Conservation (phyloP, 2,888 invertebrate species). For the Barypeithes pellucidus region DNA sequence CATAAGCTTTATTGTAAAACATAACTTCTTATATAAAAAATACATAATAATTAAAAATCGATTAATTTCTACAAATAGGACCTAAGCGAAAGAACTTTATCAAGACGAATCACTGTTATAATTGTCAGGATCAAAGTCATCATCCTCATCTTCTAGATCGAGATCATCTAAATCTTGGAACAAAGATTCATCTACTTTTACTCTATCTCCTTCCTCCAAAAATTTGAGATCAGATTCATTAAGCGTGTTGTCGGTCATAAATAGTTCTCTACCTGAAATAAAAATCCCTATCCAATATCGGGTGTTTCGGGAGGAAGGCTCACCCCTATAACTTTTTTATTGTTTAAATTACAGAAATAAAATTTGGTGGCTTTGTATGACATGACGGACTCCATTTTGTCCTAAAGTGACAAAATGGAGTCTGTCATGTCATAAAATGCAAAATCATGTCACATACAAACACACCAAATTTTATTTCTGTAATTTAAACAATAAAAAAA, state of each 20-base stretch:
- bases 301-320: too few species aligned
- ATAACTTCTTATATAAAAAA: conserved; percentile 20
- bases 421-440: too few species aligned
- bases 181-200: conserved; percentile 94
- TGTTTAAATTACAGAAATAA: too few species aligned
- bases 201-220: conserved; percentile 88
- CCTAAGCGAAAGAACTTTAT: conserved; percentile 18
- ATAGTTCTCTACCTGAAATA: conserved; percentile 92
- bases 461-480: too few species aligned
- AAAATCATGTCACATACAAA: too few species aligned
- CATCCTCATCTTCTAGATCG: conserved; percentile 80
- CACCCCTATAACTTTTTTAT: too few species aligned
- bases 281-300: too few species aligned
- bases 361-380: too few species aligned
- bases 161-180: conserved; percentile 93
- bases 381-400: too few species aligned
- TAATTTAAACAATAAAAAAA: too few species aligned
- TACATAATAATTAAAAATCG: conserved; percentile 5
- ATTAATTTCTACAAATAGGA: background rate
- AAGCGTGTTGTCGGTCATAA: conserved; percentile 92
- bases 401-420: too few species aligned
- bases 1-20: conserved; percentile 24
- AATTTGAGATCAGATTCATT: conserved; percentile 98
- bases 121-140: conserved; percentile 75
- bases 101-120: conserved; percentile 61